Evolutionary conservation across 23 tunicate species (phyloP).

Genomic region (Phallusia fumigata): DNA sequence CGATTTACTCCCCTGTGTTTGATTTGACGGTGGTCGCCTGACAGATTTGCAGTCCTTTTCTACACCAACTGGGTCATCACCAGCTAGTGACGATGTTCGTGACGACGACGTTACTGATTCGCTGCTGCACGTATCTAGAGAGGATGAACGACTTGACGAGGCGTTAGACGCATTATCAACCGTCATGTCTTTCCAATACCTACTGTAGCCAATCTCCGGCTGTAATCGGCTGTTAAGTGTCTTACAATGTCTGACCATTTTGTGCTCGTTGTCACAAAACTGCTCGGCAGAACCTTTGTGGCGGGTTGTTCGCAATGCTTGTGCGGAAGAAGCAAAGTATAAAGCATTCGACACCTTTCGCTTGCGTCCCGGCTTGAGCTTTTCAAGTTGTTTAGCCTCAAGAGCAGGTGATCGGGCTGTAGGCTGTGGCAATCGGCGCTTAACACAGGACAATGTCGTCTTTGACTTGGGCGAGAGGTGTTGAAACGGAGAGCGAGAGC

Average conservation of each 20-base stretch:
- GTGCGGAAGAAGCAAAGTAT: not conserved
- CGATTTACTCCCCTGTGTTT: not conserved
- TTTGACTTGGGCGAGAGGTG: not conserved
- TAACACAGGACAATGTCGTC: slow-evolving; percentile 27
- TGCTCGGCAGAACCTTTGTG: not conserved
- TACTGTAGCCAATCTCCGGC: not conserved
- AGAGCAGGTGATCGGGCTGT: slow-evolving; percentile 56
- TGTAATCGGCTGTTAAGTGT: not conserved
- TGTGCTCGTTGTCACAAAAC: not conserved
- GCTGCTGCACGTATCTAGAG: not conserved
- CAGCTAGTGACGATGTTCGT: slow-evolving; percentile 1
- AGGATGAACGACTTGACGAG: not conserved
- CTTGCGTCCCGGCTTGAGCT: slow-evolving; percentile 14
- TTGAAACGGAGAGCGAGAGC: not conserved
- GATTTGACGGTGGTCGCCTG: too few relatives aligned
- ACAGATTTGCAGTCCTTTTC: not conserved
- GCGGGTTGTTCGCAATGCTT: not conserved
- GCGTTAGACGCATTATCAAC: not conserved
- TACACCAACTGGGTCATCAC: not conserved
- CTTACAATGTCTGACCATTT: not conserved
- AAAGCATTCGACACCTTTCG: not conserved
- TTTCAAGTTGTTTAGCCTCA: slow-evolving; percentile 37
- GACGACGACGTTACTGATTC: not conserved
- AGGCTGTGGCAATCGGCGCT: slow-evolving; percentile 49
- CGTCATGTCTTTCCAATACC: not conserved